A percentile compares a stretch with the other conserved stretches of the same genome.
Conservation (phyloP, 2,888 invertebrate species). For the Acronicta psi region DNA sequence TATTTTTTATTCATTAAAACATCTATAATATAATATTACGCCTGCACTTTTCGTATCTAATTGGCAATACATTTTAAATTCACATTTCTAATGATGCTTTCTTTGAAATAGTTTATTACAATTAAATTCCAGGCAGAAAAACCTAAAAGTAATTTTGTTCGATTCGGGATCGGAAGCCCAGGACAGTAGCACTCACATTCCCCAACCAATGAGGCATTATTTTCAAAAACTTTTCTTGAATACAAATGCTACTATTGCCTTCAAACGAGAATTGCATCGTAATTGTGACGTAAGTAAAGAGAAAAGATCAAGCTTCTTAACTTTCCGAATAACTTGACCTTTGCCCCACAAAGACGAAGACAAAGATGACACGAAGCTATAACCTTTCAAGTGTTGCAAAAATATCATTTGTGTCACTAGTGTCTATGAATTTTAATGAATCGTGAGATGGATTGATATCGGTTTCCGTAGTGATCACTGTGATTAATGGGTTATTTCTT, state of each 20-base stretch:
- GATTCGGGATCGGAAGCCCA: background rate
- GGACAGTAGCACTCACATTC: background rate
- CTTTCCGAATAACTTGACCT: constrained; percentile 30
- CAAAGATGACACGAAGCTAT: constrained; percentile 37
- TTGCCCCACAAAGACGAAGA: constrained; percentile 25
- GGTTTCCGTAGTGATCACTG: constrained; percentile 5
- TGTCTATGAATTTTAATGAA: constrained; percentile 44
- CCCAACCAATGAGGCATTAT: background rate
- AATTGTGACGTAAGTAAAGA: constrained; percentile 15
- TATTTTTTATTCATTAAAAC: background rate
- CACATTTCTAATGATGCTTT: no score
- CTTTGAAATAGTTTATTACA: no score
- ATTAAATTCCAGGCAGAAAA: no score
- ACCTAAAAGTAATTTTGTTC: no score
- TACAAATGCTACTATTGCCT: background rate
- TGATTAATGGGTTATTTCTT: constrained; percentile 30
- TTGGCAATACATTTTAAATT: no score
- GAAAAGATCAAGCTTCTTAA: constrained; percentile 10
- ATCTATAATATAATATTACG: background rate
- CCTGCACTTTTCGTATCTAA: background rate
- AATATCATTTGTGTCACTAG: constrained; percentile 38
- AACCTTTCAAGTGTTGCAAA: constrained; percentile 31
- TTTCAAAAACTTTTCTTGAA: background rate
- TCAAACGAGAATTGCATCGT: constrained; percentile 3
- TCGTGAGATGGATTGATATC: constrained; percentile 24